Evolutionary conservation across 2,113 vertebrate species (phyloP).

Genomic region (Benitochromis conjunctus): DNA sequence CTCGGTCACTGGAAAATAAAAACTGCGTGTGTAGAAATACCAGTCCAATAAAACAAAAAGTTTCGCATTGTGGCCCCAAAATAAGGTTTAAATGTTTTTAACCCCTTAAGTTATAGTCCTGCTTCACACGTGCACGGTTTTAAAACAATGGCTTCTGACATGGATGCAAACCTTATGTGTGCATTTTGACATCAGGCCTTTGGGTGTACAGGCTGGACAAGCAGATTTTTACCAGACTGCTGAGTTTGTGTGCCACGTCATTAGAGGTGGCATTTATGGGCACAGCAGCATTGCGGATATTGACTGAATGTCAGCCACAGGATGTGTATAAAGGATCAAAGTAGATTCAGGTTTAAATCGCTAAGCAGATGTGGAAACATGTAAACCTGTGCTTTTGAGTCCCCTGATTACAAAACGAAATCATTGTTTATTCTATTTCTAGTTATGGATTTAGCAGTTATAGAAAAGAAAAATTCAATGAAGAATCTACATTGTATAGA

Average conservation of each 20-base stretch:
- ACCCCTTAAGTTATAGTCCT: not conserved
- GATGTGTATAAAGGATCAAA: not conserved
- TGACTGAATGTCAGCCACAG: not conserved
- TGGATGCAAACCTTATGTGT: not conserved
- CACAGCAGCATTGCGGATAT: not conserved
- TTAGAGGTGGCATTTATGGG: not conserved
- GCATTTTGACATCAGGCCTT: not conserved
- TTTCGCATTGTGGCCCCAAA: not conserved
- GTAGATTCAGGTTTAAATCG: not conserved
- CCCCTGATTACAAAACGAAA: too few species aligned
- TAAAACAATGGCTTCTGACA: too few species aligned
- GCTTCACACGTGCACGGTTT: not conserved
- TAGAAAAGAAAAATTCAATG: too few species aligned
- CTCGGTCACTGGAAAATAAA: not conserved
- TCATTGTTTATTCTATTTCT: too few species aligned
- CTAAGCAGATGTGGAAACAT: too few species aligned
- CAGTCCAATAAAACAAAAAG: not conserved
- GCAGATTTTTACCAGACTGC: not conserved
- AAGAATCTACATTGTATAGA: too few species aligned
- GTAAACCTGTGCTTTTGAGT: too few species aligned
- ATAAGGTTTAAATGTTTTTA: not conserved
- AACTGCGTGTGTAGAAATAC: not conserved
- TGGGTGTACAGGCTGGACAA: not conserved
- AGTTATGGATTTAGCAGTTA: too few species aligned
- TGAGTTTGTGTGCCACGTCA: not conserved